Evolutionary conservation across 2,113 vertebrate genomes (phyloP), one percentile per base, ranked within the genome.

Genomic region (Oostethus manadensis): DNA sequence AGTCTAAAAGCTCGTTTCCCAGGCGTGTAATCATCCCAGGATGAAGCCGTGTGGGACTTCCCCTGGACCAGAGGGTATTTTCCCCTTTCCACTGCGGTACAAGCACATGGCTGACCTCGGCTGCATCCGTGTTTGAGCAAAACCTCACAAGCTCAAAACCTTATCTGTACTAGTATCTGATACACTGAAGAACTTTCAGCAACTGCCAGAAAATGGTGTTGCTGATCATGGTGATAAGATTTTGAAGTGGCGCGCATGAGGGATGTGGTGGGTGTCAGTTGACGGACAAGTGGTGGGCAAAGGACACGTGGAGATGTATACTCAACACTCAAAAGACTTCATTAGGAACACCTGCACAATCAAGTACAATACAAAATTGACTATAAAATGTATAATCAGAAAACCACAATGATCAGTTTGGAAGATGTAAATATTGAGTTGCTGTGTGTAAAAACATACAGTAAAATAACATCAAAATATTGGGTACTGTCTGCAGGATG

Each of bases 1-100:
- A 87, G 84, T 80, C 77, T 80, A 82, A 78, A 81, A 76, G 71
- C 66, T 73, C 11, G 71, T 79, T 87, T 84, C 82, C 77, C 81
- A 87, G 79, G 83, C 77, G 71, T 85, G 84, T 87, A 84, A 86
- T 89, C 82, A 84, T 84, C 79, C 78, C 82, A 81, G 83, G 84
- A 87, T 78, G 71, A 80, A 81, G 74, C 80, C 50, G 70, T 78
- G 72, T 46, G 84, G 88, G 83, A 88, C 85, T 89, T 87, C 88
- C 86, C 85, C 77, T 76, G 58, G 58, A 83, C 77, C 80, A 85
- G 81, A 79, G 83, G 82, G 83, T 85, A 85, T 86, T 89, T 87
- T 86, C 76, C 29, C 84, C 84, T 83, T 86, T 60, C 70, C 76
- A 84, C 74, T 80, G 79, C 79, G 85, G 78, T 84, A 74, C 62